Conservation (phyloP, 2,888 invertebrate species). For the Drosophila algonquin region DNA sequence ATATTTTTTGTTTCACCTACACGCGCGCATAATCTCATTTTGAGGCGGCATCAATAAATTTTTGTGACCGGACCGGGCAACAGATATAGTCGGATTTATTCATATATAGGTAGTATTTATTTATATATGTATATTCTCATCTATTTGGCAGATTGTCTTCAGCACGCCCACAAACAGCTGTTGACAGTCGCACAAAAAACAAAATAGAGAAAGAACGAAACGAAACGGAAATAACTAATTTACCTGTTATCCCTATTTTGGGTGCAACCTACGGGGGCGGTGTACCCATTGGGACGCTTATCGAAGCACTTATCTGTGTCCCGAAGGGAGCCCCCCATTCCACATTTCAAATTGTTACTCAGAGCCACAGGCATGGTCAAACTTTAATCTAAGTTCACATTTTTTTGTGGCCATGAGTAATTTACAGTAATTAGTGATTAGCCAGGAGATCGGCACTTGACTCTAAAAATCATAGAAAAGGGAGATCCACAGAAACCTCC, state of each 20-base stretch:
- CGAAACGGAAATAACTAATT: conserved; percentile 29
- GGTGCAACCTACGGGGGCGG: neutral
- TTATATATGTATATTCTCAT: conserved; percentile 23
- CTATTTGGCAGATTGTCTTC: conserved; percentile 38
- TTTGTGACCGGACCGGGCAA: conserved; percentile 40
- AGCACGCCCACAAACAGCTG: conserved; percentile 65
- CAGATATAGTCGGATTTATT: conserved; percentile 49
- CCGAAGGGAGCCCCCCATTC: conserved; percentile 30
- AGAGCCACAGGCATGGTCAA: conserved; percentile 35
- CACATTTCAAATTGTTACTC: conserved; percentile 37
- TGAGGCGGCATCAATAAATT: conserved; percentile 69
- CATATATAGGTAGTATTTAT: conserved; percentile 1
- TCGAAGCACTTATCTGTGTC: neutral
- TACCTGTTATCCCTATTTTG: conserved; percentile 41
- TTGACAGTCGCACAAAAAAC: conserved; percentile 49
- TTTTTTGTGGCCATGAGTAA: conserved; percentile 56
- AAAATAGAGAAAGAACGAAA: neutral
- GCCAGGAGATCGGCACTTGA: conserved; percentile 39
- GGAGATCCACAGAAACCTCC: conserved; percentile 45
- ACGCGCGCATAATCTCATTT: conserved; percentile 71
- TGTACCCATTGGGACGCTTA: neutral
- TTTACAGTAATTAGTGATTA: conserved; percentile 48
- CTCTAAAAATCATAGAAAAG: conserved; percentile 32
- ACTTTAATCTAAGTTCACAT: conserved; percentile 42
- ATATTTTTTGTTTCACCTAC: conserved; percentile 58